Conservation (phyloP, 2,797 vertebrate genomes). For the Tapirus indicus region DNA sequence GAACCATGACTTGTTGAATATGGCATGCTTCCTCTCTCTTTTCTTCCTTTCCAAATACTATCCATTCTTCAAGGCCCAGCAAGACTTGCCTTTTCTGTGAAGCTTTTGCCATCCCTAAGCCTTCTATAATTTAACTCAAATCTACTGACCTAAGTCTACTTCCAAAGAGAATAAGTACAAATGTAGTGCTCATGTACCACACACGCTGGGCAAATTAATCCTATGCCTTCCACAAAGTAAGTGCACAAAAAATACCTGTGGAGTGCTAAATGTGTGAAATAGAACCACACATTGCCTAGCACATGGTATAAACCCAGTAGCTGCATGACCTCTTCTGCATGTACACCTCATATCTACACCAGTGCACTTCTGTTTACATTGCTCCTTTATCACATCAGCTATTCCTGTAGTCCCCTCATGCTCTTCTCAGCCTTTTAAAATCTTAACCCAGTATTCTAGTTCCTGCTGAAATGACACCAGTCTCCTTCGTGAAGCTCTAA, state of each 20-base stretch:
- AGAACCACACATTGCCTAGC: neutral
- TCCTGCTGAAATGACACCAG: neutral
- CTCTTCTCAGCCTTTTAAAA: neutral
- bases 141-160: neutral
- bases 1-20: neutral
- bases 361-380: neutral
- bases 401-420: neutral
- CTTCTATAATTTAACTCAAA: slow-evolving; percentile 4
- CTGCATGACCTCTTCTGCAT: neutral
- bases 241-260: neutral
- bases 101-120: neutral
- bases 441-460: neutral
- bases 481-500: neutral
- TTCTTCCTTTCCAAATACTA: neutral
- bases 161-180: neutral
- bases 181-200: neutral
- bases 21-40: neutral
- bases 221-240: neutral
- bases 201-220: neutral
- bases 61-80: neutral
- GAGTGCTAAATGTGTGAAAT: neutral
- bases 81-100: neutral
- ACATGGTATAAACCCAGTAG: neutral
- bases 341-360: neutral
- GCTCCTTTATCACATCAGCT: neutral